Evolutionary conservation across 2,113 vertebrate species (phyloP).

Genomic region (Centropus bengalensis): DNA sequence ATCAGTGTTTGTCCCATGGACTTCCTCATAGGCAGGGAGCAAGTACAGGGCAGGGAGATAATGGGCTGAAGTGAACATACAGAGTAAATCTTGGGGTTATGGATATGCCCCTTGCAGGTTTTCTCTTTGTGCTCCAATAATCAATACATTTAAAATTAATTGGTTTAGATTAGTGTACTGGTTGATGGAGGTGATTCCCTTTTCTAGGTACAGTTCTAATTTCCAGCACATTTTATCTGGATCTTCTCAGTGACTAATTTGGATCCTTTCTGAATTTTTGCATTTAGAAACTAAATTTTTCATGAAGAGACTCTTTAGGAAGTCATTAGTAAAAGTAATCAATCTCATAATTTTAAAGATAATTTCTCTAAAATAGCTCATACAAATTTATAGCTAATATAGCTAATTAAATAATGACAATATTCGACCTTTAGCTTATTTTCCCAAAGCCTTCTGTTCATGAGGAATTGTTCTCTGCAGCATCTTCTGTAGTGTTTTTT

Average conservation of each 20-base stretch:
- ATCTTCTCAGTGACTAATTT: not conserved
- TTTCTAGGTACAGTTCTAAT: not conserved
- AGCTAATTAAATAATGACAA: not conserved
- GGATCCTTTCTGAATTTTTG: not conserved
- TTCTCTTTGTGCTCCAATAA: not conserved
- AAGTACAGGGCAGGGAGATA: not conserved
- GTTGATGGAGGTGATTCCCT: not conserved
- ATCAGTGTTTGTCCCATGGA: rapidly evolving
- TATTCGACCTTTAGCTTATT: not conserved
- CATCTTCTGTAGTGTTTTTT: not conserved
- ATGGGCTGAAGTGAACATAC: not conserved
- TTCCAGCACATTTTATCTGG: not conserved
- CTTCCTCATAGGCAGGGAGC: not conserved
- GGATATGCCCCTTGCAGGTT: not conserved
- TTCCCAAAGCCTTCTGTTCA: not conserved
- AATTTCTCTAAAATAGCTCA: not conserved
- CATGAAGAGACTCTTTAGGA: not conserved
- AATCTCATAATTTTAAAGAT: not conserved
- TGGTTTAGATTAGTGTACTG: not conserved
- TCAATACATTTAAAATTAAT: not conserved
- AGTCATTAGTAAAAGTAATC: not conserved
- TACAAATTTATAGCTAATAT: not conserved
- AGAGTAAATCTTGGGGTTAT: not conserved
- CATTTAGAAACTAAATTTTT: not conserved
- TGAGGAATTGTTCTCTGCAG: not conserved